phyloP scores from a whole-genome alignment of 2,113 vertebrate genomes.

The Sinocyclocheilus grahami region DNA sequence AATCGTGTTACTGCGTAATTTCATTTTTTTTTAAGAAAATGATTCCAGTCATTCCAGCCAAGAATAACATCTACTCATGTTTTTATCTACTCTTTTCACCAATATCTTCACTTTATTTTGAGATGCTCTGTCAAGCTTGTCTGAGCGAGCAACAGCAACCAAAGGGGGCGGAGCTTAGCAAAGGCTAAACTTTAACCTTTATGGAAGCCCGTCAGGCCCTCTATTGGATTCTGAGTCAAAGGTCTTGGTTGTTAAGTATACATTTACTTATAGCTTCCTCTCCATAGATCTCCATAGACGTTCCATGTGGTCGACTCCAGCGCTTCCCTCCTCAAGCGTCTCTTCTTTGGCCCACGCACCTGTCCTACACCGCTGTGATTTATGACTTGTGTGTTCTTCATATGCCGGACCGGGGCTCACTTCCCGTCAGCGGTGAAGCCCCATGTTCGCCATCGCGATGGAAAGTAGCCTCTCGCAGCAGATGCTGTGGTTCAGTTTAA shows the following conservation, averaged over 20 bases:
- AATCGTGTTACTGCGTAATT: background rate
- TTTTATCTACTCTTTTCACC: background rate
- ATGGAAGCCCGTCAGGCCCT: constrained; percentile 8
- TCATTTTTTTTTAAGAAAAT: no score
- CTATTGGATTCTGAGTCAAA: constrained; percentile 24
- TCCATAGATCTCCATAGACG: constrained; percentile 17
- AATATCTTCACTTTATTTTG: background rate
- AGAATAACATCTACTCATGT: background rate
- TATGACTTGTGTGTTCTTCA: constrained; percentile 54
- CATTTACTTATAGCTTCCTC: constrained; percentile 13
- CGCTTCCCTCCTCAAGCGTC: constrained; percentile 17
- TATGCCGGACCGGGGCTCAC: constrained; percentile 35
- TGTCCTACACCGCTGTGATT: constrained; percentile 42
- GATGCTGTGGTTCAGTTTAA: constrained; percentile 35
- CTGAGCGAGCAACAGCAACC: background rate
- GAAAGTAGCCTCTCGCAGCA: constrained; percentile 48
- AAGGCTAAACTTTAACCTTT: background rate
- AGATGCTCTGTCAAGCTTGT: background rate
- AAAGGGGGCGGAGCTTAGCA: background rate
- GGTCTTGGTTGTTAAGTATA: constrained; percentile 12
- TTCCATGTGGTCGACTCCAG: background rate
- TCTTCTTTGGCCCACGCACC: constrained; percentile 38
- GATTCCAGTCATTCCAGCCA: background rate
- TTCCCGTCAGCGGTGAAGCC: constrained; percentile 27
- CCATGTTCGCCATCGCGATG: constrained; percentile 28